phyloP scores from a whole-genome alignment of 2,888 invertebrate species.

The Melieria picta region DNA sequence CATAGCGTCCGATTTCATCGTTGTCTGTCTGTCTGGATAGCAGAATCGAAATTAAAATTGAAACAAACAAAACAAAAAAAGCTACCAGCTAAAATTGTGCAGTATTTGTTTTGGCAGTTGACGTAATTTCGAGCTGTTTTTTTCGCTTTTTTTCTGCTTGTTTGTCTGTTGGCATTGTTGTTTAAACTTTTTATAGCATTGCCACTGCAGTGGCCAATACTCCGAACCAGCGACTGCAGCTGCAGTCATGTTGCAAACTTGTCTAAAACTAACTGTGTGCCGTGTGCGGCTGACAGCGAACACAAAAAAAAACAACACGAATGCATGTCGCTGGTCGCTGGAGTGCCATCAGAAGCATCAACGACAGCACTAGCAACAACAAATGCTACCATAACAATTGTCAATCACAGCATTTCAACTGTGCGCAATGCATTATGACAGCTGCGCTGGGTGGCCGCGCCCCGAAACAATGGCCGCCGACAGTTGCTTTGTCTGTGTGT shows the following conservation, averaged over 20 bases:
- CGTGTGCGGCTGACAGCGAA: conserved; percentile 14
- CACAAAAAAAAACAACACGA: not conserved
- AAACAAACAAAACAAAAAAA: too few species aligned
- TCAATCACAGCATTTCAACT: conserved; percentile 32
- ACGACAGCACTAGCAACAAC: conserved; percentile 3
- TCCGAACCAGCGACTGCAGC: not conserved
- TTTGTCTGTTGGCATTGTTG: not conserved
- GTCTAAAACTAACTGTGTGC: not conserved
- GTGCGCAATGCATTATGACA: conserved; percentile 23
- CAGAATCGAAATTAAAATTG: too few species aligned
- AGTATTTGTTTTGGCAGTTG: not conserved
- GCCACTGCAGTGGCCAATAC: not conserved
- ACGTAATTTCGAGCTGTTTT: not conserved
- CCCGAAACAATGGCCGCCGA: too few species aligned
- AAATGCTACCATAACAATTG: conserved; percentile 24
- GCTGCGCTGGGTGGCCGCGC: conserved; percentile 5
- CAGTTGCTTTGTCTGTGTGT: too few species aligned
- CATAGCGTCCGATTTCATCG: too few species aligned
- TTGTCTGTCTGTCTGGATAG: too few species aligned
- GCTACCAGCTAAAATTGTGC: too few species aligned
- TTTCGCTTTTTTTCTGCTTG: not conserved
- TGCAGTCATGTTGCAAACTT: conserved; percentile 1
- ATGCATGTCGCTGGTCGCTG: not conserved
- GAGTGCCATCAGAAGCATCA: not conserved
- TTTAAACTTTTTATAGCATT: not conserved